Percentiles rank a stretch among this genome's conserved stretches.
phyloP scores from a whole-genome alignment of 1,140 invertebrate genomes.

The Diplogasteroides magnus region DNA sequence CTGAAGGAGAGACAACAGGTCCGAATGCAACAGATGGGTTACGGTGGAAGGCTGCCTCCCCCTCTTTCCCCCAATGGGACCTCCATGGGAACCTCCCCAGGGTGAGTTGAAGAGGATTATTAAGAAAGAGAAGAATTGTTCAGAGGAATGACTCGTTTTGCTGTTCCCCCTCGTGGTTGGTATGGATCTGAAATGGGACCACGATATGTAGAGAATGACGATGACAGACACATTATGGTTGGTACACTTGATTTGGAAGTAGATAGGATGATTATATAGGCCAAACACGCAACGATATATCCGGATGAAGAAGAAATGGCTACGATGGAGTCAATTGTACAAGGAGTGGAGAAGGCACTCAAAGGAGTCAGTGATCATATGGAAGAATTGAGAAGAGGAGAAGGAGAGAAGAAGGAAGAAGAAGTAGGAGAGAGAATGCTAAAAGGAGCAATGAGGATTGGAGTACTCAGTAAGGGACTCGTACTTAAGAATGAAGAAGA shows the following conservation, averaged over 20 bases:
- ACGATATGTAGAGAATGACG: not conserved
- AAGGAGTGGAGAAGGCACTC: not conserved
- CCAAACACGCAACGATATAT: slow-evolving; percentile 14
- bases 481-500: not conserved
- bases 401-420: not conserved
- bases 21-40: not conserved
- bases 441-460: not conserved
- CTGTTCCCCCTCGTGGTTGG: not conserved
- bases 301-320: slow-evolving; percentile 5
- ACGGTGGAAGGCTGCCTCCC: not conserved
- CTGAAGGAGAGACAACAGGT: not conserved
- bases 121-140: not conserved
- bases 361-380: not conserved
- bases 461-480: not conserved
- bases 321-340: not conserved
- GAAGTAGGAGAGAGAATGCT: not conserved
- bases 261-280: too few relatives aligned
- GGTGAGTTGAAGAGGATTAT: not conserved
- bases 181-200: too few relatives aligned
- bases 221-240: not conserved
- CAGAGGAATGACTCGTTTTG: not conserved
- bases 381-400: not conserved
- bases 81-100: not conserved
- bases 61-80: not conserved
- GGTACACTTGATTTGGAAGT: not conserved